A percentile compares a stretch with the other conserved stretches of the same genome.
Evolutionary conservation across 2,797 vertebrate species (phyloP).

Genomic region (Furcifer pardalis): DNA sequence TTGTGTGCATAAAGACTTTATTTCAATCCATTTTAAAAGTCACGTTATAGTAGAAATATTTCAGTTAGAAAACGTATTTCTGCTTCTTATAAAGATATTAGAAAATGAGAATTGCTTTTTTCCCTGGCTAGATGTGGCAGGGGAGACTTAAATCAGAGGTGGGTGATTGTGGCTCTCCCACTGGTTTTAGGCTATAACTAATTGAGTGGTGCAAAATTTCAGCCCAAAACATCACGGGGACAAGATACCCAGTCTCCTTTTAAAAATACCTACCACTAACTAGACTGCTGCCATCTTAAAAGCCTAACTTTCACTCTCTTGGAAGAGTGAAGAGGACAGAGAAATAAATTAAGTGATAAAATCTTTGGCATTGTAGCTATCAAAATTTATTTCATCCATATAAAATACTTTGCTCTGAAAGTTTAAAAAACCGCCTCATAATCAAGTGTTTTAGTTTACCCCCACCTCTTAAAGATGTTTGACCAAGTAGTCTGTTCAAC

Average conservation of each 20-base stretch:
- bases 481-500: neutral
- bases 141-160: too few relatives aligned
- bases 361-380: neutral
- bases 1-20: neutral
- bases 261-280: neutral
- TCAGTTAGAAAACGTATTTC: neutral
- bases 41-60: neutral
- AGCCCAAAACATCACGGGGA: too few relatives aligned
- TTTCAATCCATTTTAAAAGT: neutral
- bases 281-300: neutral
- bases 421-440: neutral
- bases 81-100: neutral
- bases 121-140: too few relatives aligned
- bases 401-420: neutral
- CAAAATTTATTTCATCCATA: neutral
- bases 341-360: neutral
- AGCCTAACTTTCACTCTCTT: neutral
- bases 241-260: too few relatives aligned
- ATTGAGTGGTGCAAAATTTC: too few relatives aligned
- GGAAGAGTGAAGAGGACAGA: too few relatives aligned
- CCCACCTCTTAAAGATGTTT: neutral
- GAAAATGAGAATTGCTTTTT: neutral
- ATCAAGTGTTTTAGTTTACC: neutral
- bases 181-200: too few relatives aligned
- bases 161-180: too few relatives aligned